phyloP scores from a whole-genome alignment of 2,797 vertebrate species.

The Salmo trutta region DNA sequence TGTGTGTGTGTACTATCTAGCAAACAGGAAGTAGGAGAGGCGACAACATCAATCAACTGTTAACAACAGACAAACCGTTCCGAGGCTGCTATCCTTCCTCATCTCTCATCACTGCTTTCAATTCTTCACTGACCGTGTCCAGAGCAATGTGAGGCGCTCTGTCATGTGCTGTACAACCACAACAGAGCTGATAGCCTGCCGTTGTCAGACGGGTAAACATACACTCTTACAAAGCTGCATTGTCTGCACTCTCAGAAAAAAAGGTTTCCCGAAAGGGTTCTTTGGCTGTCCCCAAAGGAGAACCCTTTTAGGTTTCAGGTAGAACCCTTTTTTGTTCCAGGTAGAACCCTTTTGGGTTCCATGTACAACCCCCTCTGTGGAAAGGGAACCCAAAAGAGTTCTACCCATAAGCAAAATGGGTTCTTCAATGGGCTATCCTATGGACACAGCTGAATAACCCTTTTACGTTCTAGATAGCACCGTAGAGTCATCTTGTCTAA shows the following conservation, averaged over 20 bases:
- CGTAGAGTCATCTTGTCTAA: no score
- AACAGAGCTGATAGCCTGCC: background rate
- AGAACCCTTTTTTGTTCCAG: no score
- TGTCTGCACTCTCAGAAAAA: no score
- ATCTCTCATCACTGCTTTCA: conserved; percentile 20
- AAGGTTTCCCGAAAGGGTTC: background rate
- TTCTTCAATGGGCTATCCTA: no score
- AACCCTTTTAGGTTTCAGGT: no score
- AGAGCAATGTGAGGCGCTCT: conserved; percentile 8
- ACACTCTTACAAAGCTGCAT: background rate
- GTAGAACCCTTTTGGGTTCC: no score
- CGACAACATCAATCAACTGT: conserved; percentile 29
- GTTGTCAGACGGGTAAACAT: background rate
- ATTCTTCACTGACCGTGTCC: conserved; percentile 9
- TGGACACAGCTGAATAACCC: no score
- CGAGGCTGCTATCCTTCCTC: background rate
- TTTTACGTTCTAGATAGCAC: no score
- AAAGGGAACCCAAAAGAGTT: no score
- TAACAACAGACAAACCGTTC: conserved; percentile 31
- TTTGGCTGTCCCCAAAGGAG: no score
- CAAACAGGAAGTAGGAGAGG: conserved; percentile 28
- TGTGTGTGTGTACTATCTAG: background rate
- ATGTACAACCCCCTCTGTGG: no score
- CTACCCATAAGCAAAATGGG: no score
- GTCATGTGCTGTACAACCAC: background rate